Base-by-base conservation (phyloP, 2,797 vertebrate species). In the Coendou prehensilis region DNA sequence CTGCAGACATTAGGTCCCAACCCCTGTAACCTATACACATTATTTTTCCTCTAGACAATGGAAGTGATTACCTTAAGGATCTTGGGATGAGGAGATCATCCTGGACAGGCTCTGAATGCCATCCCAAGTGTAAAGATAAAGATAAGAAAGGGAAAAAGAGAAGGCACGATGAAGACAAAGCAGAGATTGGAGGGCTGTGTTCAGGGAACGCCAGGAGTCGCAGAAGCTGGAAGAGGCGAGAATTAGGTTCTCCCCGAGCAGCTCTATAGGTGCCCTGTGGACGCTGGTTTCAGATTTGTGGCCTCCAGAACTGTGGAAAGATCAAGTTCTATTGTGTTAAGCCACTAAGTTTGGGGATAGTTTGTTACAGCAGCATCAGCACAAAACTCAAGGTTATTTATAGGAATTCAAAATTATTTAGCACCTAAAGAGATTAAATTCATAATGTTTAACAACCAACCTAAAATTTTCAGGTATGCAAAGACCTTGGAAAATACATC, bases 301-400 rank as follows among this genome's bases (percentile, higher is more conserved):
- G 37, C 23, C 23, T 9, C 23, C n/a, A 71, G 10, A 64, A 63
- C 50, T 41, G 45, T 18, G 1, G 54, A 91, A 28, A 33, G 81
- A n/a, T 61, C 37, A n/a, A 73, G n/a, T 10, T n/a, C n/a, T 84
- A 23, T 11, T 28, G 20, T 67, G 80, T 56, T 15, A 86, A 91
- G 54, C 41, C 33, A 83, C 50, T 89, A 71, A 11, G 0, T 81
- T 85, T 76, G 52, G 73, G 81, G 52, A 18, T 80, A 13, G 63
- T 84, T 47, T 87, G 5, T 88, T 81, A 67, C 0, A 54, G 52
- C n/a, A 88, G 73, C n/a, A 50, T 47, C 5, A 0, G 75, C 87
- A 67, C 33, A 89, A 94, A 79, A 93, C 45, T 64, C 79, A 73
- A 89, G 87, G 73, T 61, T 61, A 50, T 91, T 89, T 78, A 73